Evolutionary conservation across 1,140 invertebrate species (phyloP), one percentile per base, ranked within the genome.

Genomic region (Episyrphus balteatus): DNA sequence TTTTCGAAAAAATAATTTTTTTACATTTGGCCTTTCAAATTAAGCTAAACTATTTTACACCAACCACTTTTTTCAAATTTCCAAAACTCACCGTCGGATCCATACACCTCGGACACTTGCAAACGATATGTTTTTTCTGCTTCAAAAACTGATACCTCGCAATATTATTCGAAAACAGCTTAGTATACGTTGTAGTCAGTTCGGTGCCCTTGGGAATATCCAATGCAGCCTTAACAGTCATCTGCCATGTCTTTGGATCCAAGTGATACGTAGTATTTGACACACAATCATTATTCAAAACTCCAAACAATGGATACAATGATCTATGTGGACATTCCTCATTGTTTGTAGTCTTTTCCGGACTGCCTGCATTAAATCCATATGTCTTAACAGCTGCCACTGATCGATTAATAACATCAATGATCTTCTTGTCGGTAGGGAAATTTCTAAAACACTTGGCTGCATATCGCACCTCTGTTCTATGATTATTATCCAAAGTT

Each of bases 271-370:
- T 77, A 0, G 83, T 84, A 57, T 90, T 90, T 13, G 85, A 81
- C 30, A 75, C 67, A 60, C 87, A 90, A 39, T 73, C 75, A 59
- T 89, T 86, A 66, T 88, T 86, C 63, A 86, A 76, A 30, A 88
- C 68, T 21, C 78, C 77, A 1, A 81, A 77, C 10, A 85, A 64
- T 10, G 84, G 83, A 69, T 83, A 89, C 19, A 90, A 63, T 10
- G 82, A 84, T 54, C 82, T 73, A 47, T 82, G 66, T 57, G 74
- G 78, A 49, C 75, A 72, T 45, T 66, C 56, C 54, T 75, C 68
- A 52, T 72, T 66, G 47, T 72, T 70, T 41, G 60, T 64, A 11
- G 70, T 71, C 41, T 69, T 69, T 42, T 73, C 67, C 3, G 21
- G 21, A 7, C 51, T 52, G 26, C 60, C 60, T 52, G 81, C 79